These are phyloP conservation scores for Chaenocephalus aceratus DNA, from an alignment of 2,113 vertebrate genomes.

Conservation along the genomic window DNA sequence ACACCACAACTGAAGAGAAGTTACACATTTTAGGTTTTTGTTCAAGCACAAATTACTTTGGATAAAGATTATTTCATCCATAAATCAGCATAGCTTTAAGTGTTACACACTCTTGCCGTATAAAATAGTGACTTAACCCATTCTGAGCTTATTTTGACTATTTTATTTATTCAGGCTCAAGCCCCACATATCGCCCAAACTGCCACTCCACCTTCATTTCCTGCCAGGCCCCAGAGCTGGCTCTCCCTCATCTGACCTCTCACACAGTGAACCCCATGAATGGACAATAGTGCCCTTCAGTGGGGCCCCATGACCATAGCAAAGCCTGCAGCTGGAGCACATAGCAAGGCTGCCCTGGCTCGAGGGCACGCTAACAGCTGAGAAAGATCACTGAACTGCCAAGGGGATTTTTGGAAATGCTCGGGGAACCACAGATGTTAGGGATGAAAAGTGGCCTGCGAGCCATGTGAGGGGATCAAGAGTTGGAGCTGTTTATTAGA, in stretches of 20 bases:
- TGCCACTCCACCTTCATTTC: conserved; percentile 81
- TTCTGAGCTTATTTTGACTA: conserved; percentile 24
- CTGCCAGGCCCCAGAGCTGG: conserved; percentile 65
- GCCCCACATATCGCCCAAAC: conserved; percentile 49
- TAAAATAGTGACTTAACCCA: conserved; percentile 1
- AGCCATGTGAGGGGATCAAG: conserved; percentile 57
- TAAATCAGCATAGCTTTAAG: neutral
- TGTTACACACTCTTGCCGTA: neutral
- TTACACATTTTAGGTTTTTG: conserved; percentile 6
- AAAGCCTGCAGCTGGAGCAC: conserved; percentile 82
- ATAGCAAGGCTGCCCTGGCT: conserved; percentile 71
- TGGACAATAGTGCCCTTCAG: conserved; percentile 84
- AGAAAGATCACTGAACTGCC: conserved; percentile 76
- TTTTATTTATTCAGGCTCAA: conserved; percentile 68
- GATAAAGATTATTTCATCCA: conserved; percentile 4
- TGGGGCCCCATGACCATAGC: conserved; percentile 74
- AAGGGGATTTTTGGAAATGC: conserved; percentile 71
- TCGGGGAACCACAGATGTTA: conserved; percentile 77
- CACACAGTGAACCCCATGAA: conserved; percentile 84
- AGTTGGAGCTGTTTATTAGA: conserved; percentile 68
- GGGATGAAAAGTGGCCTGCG: conserved; percentile 62
- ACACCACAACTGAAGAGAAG: conserved; percentile 14
- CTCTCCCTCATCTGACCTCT: conserved; percentile 80
- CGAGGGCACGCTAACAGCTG: conserved; percentile 80
- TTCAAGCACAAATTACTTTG: conserved; percentile 1